Percentiles rank a stretch among this genome's conserved stretches.
These are phyloP conservation scores for Eolophus roseicapilla DNA, from an alignment of 2,113 vertebrate genomes.

Conservation along the genomic window DNA sequence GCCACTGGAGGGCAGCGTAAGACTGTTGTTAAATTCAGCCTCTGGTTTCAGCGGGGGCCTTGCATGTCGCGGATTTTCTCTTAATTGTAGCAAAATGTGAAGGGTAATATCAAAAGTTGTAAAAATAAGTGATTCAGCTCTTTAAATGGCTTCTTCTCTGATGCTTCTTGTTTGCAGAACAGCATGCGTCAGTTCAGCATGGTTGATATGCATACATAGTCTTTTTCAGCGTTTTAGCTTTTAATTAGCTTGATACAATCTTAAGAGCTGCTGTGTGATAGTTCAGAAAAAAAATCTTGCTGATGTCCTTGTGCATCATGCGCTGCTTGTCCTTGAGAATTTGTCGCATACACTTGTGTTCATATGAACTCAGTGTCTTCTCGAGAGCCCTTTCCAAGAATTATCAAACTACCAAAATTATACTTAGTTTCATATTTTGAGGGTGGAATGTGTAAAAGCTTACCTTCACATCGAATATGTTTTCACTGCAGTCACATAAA, in stretches of 20 bases:
- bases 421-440: background rate
- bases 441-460: background rate
- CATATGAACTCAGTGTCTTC: background rate
- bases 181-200: background rate
- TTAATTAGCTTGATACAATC: background rate
- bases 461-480: background rate
- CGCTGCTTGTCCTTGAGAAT: background rate
- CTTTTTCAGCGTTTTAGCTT: background rate
- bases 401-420: background rate
- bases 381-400: background rate
- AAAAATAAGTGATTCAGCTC: no score
- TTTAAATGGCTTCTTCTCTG: background rate
- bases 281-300: background rate
- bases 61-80: background rate
- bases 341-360: background rate
- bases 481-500: background rate
- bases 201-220: background rate
- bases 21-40: no score
- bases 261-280: background rate
- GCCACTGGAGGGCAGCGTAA: background rate
- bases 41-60: accelerated
- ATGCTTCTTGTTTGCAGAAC: background rate
- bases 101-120: background rate
- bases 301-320: background rate
- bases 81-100: background rate